Base-by-base conservation (phyloP, 2,888 invertebrate genomes). In the Didymodactylos carnosus region DNA sequence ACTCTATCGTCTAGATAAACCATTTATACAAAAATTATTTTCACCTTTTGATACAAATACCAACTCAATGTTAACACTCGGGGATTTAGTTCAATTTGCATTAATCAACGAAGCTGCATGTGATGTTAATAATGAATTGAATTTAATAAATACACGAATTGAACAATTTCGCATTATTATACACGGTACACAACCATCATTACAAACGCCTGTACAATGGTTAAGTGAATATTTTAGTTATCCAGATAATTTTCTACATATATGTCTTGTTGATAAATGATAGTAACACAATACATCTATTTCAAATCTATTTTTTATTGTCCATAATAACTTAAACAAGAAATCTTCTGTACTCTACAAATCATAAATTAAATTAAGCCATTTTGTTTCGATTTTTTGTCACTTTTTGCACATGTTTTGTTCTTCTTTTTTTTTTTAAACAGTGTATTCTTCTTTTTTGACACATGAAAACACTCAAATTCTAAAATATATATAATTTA, bases 171-270 rank as follows among this genome's bases (percentile, higher is more conserved):
- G 39, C 10, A 23, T 75, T 19, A 39, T 75, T 39, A 72, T 75
- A n/a, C 97, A 98, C 84, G 97, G 97, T 29, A 88, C 97, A 79
- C 86, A 88, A 78, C 88, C 92, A 73, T 92, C 94, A 4, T 80
- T 87, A 76, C 91, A 94, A 77, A 91, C 94, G 14, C 94, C 95
- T 16, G 83, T 97, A 14, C 91, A 94, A 80, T 98, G 97, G 95
- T 88, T 98, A 84, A 92, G 94, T 29, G 94, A 95, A 85, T 95
- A 97, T 84, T 86, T 98, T 80, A 93, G 94, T 83, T 94, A 95
- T 84, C 94, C 97, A 0, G 98, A 98, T 84, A 98, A 98, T 85
- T 98, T 98, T 84, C 86, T 98, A 77, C 97, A 98, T 86, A 86
- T 95, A 6, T 71, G 69, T 49, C 35, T 62, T 35, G 8, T 62